Evolutionary conservation across 92 coral and sea anemone species (phyloP), one percentile per base, ranked within the genome.

Genomic region (Porites evermanni): DNA sequence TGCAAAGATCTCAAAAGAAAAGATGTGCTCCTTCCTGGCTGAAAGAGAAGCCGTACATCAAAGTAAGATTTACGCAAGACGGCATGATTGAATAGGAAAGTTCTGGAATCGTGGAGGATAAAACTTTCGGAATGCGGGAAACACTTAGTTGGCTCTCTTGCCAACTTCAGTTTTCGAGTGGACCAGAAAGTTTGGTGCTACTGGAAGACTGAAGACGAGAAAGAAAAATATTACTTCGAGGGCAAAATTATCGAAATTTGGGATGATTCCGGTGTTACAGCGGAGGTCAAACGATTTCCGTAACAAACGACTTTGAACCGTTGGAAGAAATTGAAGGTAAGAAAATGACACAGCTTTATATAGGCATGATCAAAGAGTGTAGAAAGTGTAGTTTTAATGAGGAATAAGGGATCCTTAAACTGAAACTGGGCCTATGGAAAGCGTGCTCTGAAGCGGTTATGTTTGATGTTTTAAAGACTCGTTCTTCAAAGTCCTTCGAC

Each of bases 161-260:
- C 87, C 44, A 81, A 81, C 80, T 73, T 63, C 74, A n/a, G 58
- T 32, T 80, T 88, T 65, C 76, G 32, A 26, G 69, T 81, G 17
- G 88, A 78, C 47, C 79, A 88, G 56, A 68, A 10, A 74, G 83
- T 88, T 11, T 88, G 86, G 87, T 88, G 91, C 72, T 82, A 88
- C 83, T 81, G 81, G 80, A 74, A 88, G 44, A 88, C 87, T 12
- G 66, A 23, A 74, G 26, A 80, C 74, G 88, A 75, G 29, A 79
- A 14, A 56, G 80, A 80, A 72, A 87, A 80, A 20, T 2, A 18
- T 8, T 87, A 70, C 18, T 87, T 87, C 53, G 67, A 87, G 64
- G 85, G 80, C 7, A 38, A 73, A 70, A 59, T 79, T n/a, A 80
- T 81, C 19, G 87, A 80, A 6, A 20, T 87, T 73, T 85, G 88